Percentiles rank a stretch among this genome's conserved stretches.
Evolutionary conservation across 2,888 invertebrate species (phyloP).

Genomic region (Lasioglossum pauxillum): DNA sequence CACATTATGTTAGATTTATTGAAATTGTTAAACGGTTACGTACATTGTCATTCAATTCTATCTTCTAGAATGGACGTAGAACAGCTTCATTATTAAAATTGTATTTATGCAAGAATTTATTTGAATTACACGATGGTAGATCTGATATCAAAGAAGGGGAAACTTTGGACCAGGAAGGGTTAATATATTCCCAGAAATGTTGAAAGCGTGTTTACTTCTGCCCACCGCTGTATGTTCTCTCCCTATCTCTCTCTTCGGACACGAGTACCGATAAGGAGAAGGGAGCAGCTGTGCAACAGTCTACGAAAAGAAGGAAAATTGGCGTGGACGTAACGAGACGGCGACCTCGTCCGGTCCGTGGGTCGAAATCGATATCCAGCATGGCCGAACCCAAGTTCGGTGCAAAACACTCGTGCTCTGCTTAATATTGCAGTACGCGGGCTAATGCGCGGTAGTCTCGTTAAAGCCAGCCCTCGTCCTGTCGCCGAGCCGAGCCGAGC

Average conservation of each 20-base stretch:
- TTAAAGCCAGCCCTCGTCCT: constrained; percentile 48
- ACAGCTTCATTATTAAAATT: too few species aligned
- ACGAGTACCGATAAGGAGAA: neutral
- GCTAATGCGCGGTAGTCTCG: constrained; percentile 64
- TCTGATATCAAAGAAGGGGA: neutral
- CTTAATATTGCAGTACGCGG: constrained; percentile 79
- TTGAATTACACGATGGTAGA: neutral
- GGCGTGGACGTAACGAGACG: constrained; percentile 59
- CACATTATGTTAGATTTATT: too few species aligned
- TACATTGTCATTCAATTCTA: too few species aligned
- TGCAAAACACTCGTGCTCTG: constrained; percentile 77
- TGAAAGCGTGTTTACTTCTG: neutral
- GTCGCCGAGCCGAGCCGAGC: constrained; percentile 21
- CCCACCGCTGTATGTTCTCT: neutral
- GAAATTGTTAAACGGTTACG: too few species aligned
- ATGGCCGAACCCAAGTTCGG: constrained; percentile 74
- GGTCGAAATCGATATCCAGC: constrained; percentile 78
- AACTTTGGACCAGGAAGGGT: neutral
- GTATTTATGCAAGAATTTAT: neutral
- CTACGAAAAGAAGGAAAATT: constrained; percentile 10
- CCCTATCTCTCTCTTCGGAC: neutral
- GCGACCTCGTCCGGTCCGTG: constrained; percentile 64
- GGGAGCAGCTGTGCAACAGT: neutral
- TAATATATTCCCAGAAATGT: neutral
- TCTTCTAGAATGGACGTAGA: too few species aligned